These are phyloP conservation scores for Drosophila subsilvestris DNA, from an alignment of 2,888 invertebrate species.

Conservation along the genomic window DNA sequence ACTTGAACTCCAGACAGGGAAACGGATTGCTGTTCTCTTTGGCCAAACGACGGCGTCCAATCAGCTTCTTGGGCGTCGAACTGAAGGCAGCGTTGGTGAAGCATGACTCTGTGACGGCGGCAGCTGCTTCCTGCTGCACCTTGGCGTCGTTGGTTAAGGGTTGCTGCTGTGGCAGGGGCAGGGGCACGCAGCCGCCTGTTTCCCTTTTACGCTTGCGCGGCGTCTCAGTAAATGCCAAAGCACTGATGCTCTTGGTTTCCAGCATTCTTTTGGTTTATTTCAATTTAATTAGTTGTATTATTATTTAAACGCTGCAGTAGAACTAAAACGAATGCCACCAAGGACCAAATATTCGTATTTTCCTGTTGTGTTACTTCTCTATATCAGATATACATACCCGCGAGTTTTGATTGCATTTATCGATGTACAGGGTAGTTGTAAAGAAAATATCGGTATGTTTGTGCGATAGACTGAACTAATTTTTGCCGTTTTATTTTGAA, in stretches of 20 bases:
- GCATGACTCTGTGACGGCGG: slow-evolving; percentile 61
- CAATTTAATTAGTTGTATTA: background rate
- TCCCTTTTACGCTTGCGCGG: slow-evolving; percentile 83
- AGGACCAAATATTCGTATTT: background rate
- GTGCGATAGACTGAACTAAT: no score
- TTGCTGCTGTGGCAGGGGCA: slow-evolving; percentile 36
- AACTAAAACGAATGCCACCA: background rate
- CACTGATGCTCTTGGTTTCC: slow-evolving; percentile 72
- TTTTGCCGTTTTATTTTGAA: no score
- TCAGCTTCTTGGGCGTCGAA: slow-evolving; percentile 81
- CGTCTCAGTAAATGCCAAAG: slow-evolving; percentile 63
- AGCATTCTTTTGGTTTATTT: slow-evolving; percentile 42
- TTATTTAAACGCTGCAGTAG: no score
- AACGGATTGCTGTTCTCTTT: slow-evolving; percentile 58
- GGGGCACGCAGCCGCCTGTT: slow-evolving; percentile 41
- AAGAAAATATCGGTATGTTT: no score
- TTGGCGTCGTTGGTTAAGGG: slow-evolving; percentile 50
- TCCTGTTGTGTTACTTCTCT: background rate
- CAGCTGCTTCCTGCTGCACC: slow-evolving; percentile 49
- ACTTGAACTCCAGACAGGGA: slow-evolving; percentile 81
- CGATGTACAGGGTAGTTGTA: background rate
- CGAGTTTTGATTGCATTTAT: background rate
- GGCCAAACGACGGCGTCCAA: slow-evolving; percentile 69
- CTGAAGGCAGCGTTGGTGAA: slow-evolving; percentile 82
- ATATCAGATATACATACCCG: background rate